Evolutionary conservation across 2,888 invertebrate species (phyloP).

Genomic region (Celastrina argiolus): DNA sequence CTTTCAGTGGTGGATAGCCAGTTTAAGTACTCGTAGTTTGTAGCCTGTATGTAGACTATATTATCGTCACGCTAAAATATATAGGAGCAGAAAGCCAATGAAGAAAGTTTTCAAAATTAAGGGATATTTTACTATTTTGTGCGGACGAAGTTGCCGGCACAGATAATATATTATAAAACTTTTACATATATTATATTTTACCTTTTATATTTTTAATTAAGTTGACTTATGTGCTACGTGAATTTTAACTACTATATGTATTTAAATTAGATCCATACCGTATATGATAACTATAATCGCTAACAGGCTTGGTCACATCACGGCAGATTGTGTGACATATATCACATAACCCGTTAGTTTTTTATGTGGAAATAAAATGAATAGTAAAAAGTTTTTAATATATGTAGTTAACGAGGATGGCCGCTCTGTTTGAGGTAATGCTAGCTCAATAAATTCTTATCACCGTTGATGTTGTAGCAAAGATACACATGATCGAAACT

Average conservation of each 20-base stretch:
- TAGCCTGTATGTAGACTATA: no score
- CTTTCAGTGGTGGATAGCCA: no score
- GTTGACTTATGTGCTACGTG: neutral
- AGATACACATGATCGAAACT: neutral
- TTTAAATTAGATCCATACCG: neutral
- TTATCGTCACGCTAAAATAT: no score
- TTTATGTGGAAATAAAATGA: constrained; percentile 33
- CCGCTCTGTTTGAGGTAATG: constrained; percentile 22
- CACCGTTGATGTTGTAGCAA: neutral
- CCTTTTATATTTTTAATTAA: no score
- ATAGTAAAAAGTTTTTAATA: constrained; percentile 33
- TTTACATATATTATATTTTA: no score
- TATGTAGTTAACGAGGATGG: constrained; percentile 30
- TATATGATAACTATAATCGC: no score
- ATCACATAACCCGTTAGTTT: constrained; percentile 33
- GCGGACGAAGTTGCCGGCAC: no score
- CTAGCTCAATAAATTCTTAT: constrained; percentile 14
- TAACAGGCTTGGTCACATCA: constrained; percentile 12
- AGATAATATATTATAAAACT: no score
- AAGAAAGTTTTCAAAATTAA: no score
- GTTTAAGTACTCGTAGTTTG: no score
- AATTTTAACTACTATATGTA: neutral
- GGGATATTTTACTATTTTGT: no score
- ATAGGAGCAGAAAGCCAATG: no score
- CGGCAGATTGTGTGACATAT: constrained; percentile 27